Base-by-base conservation (phyloP, 2,888 invertebrate genomes). In the Aphrophora alni region DNA sequence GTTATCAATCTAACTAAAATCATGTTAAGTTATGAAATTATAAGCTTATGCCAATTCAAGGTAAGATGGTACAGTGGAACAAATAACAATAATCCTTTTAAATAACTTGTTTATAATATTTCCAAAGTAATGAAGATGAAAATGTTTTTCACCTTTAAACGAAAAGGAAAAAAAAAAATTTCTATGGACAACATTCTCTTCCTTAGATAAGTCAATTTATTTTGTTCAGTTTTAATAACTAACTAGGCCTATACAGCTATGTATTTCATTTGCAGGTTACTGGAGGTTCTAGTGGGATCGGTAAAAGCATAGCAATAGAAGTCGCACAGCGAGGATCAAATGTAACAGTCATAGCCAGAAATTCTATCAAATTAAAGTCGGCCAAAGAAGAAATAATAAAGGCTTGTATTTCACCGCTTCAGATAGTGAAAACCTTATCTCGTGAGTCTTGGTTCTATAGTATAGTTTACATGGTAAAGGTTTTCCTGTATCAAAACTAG, bases 281-380 rank as follows among this genome's bases (percentile, higher is more conserved):
- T 33, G 98, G 98, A 70, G 98, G 98, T 14, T 98, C 98, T 0
- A 97, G 97, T 89, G 98, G 98, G 8, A 99, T 99, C 85, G 99
- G 98, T 0, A 94, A 95, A 88, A 92, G 93, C 81, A 88, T 95
- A 17, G 98, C 97, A 0, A 89, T 93, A 28, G 91, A 95, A 86
- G 95, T 94, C 12, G 95, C 93, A 0, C 90, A 90, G 86, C 89
- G 91, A 85, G 98, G 98, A 33, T 98, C 98, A 4, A 91, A 95
- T 89, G 96, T 99, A 0, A 97, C 98, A 0, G 92, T 99, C 77
- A 91, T 98, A 83, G 98, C 98, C 0, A 92, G 99, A 86, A 93
- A 97, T 88, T 87, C 91, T 44, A 89, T 91, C 82, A 93, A 92
- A 87, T 89, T 98, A 14, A 90, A 93, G 87, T 88, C 89, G 78